Conservation (phyloP, 2,888 invertebrate species). For the Dryomyza anilis region DNA sequence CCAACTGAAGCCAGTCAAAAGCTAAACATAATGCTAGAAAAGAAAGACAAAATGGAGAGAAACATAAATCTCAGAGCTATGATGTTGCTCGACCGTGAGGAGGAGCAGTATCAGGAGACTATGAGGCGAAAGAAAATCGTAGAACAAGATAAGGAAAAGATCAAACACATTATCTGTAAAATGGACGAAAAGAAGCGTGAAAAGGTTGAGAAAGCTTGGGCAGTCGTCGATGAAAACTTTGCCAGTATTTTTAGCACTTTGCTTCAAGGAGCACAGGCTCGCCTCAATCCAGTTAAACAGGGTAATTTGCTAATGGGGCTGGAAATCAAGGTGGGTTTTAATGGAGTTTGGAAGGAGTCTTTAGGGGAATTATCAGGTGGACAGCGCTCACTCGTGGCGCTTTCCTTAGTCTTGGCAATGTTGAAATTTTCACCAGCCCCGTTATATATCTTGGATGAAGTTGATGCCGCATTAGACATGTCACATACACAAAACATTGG, state of each 20-base stretch:
- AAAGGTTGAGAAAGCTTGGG: conserved; percentile 81
- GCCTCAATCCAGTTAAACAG: conserved; percentile 69
- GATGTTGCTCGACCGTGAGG: conserved; percentile 82
- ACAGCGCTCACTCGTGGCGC: conserved; percentile 92
- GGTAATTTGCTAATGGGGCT: conserved; percentile 74
- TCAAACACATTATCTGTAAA: conserved; percentile 79
- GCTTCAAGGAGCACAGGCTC: conserved; percentile 88
- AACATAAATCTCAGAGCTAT: conserved; percentile 84
- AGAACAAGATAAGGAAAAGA: conserved; percentile 74
- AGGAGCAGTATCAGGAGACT: conserved; percentile 75
- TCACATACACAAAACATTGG: conserved; percentile 99
- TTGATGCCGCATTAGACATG: conserved; percentile 96
- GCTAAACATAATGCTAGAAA: conserved; percentile 60
- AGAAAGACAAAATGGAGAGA: conserved; percentile 71
- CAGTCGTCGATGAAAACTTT: conserved; percentile 89
- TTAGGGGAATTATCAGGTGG: conserved; percentile 96
- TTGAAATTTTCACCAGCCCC: conserved; percentile 97
- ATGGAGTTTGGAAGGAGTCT: conserved; percentile 94
- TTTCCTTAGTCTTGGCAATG: conserved; percentile 95
- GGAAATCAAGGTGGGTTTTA: conserved; percentile 91
- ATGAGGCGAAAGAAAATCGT: conserved; percentile 75
- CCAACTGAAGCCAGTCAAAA: conserved; percentile 63
- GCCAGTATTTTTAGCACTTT: conserved; percentile 91
- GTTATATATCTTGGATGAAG: conserved; percentile 97
- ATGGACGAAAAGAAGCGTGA: conserved; percentile 90